phyloP scores from a whole-genome alignment of 2,113 vertebrate genomes.

The Verasper variegatus region DNA sequence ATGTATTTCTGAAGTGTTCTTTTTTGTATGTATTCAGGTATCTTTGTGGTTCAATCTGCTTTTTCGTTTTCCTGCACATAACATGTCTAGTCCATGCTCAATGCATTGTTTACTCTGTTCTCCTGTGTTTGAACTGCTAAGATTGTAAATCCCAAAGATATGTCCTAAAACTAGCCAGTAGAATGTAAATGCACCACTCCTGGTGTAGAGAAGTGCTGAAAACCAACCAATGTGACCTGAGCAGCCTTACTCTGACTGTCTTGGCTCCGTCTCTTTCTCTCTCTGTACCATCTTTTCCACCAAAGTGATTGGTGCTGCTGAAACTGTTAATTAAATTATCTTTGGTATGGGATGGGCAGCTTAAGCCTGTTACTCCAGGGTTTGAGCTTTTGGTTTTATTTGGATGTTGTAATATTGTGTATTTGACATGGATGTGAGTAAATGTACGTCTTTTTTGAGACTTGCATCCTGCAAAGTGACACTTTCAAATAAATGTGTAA shows the following conservation, averaged over 20 bases:
- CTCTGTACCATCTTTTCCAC: conserved; percentile 4
- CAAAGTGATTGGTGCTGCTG: conserved; percentile 28
- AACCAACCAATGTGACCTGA: conserved; percentile 43
- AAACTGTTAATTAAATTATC: conserved; percentile 65
- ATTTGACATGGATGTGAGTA: conserved; percentile 33
- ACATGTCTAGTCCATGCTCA: conserved; percentile 2
- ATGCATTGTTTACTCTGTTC: conserved; percentile 22
- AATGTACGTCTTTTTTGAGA: conserved; percentile 30
- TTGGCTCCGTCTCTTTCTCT: neutral
- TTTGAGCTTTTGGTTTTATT: conserved; percentile 40
- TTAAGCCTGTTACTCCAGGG: conserved; percentile 42
- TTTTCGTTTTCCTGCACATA: conserved; percentile 4
- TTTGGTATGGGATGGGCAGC: conserved; percentile 26
- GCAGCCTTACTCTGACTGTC: conserved; percentile 15
- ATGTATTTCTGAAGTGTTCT: conserved; percentile 4
- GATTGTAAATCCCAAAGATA: conserved; percentile 60
- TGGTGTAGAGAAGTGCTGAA: conserved; percentile 18
- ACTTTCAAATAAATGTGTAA: conserved; percentile 62
- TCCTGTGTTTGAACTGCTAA: conserved; percentile 26
- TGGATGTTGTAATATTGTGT: conserved; percentile 49
- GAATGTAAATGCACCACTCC: conserved; percentile 45
- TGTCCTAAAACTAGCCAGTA: conserved; percentile 13
- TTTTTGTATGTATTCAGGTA: conserved; percentile 13
- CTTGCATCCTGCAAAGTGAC: conserved; percentile 7
- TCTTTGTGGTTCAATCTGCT: neutral